phyloP scores from a whole-genome alignment of 2,888 invertebrate genomes.

The Drosophila niveifrons region DNA sequence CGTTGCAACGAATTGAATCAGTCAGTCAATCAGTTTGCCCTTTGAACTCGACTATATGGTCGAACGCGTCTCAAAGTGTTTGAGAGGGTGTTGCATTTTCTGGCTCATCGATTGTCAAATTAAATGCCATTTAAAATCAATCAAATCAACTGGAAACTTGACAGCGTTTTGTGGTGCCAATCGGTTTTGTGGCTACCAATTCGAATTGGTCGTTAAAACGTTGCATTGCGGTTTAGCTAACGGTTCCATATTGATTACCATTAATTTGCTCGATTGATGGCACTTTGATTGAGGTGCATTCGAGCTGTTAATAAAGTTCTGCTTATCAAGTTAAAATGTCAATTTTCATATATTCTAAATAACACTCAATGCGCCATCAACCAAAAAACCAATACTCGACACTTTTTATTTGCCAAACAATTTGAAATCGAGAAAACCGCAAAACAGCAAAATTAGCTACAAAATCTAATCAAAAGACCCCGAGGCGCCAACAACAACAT shows the following conservation, averaged over 20 bases:
- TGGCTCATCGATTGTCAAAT: constrained; percentile 61
- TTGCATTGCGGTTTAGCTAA: constrained; percentile 51
- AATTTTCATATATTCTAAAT: not conserved
- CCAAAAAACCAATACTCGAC: constrained; percentile 36
- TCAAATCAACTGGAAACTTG: constrained; percentile 58
- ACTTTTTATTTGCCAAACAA: constrained; percentile 47
- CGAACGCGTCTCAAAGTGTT: constrained; percentile 51
- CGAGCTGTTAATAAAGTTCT: not conserved
- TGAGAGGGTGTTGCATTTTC: constrained; percentile 41
- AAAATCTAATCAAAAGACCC: constrained; percentile 77
- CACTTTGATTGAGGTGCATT: constrained; percentile 2
- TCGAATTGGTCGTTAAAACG: constrained; percentile 25
- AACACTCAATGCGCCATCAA: not conserved
- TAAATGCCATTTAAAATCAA: constrained; percentile 65
- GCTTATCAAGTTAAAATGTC: not conserved
- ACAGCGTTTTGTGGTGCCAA: constrained; percentile 53
- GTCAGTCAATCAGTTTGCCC: constrained; percentile 47
- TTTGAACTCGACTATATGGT: constrained; percentile 49
- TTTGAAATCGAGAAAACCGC: constrained; percentile 54
- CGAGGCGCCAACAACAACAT: constrained; percentile 64
- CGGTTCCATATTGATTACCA: constrained; percentile 28
- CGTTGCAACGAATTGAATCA: constrained; percentile 12
- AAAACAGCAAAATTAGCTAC: constrained; percentile 71
- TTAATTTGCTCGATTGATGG: constrained; percentile 17
- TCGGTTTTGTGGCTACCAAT: constrained; percentile 34